These are phyloP conservation scores for Drosophila barbarae DNA, from an alignment of 2,888 invertebrate genomes.

Conservation along the genomic window DNA sequence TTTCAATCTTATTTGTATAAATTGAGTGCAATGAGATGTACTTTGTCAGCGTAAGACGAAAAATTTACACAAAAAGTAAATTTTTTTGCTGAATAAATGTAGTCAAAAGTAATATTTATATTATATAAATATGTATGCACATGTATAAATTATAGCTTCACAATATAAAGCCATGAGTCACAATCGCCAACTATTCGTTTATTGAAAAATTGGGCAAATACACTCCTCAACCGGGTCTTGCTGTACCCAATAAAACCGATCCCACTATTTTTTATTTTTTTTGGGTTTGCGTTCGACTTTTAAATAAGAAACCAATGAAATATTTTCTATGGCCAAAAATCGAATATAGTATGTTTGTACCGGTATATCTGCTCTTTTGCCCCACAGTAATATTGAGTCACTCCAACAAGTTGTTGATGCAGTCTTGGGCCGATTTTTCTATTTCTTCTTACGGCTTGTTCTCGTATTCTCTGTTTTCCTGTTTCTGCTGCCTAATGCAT, in stretches of 20 bases:
- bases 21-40: too few species aligned
- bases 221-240: neutral
- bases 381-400: constrained; percentile 54
- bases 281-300: neutral
- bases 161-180: constrained; percentile 29
- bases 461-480: constrained; percentile 33
- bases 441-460: constrained; percentile 35
- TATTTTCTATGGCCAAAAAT: too few species aligned
- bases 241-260: neutral
- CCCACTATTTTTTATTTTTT: neutral
- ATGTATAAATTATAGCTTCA: too few species aligned
- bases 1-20: too few species aligned
- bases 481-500: constrained; percentile 52
- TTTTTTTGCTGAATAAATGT: too few species aligned
- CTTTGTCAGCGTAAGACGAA: too few species aligned
- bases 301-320: neutral
- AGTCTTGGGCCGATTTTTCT: constrained; percentile 29
- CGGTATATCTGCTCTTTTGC: constrained; percentile 16
- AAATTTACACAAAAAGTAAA: too few species aligned
- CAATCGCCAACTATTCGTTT: neutral
- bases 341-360: neutral
- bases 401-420: constrained; percentile 55
- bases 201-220: neutral
- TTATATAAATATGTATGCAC: too few species aligned
- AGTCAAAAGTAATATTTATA: too few species aligned